These are phyloP conservation scores for Zaprionus kolodkinae DNA, from an alignment of 1,140 invertebrate species.

Conservation along the genomic window DNA sequence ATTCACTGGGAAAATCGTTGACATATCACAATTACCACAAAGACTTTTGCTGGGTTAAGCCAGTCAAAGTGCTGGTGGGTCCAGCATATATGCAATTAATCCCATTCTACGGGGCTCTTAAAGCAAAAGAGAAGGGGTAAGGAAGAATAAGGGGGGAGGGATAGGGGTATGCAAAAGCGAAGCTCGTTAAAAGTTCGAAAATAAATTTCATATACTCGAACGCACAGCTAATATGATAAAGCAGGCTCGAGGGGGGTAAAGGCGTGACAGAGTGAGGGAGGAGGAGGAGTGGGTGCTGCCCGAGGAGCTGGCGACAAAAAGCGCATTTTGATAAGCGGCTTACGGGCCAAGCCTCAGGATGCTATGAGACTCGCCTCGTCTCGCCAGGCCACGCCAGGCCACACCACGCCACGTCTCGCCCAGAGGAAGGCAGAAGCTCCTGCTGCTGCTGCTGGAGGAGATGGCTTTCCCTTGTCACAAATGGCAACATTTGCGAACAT, in stretches of 20 bases:
- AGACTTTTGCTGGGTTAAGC: neutral
- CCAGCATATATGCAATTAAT: slow-evolving; percentile 52
- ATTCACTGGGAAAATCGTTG: neutral
- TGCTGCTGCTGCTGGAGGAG: too few relatives aligned
- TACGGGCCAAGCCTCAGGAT: slow-evolving; percentile 33
- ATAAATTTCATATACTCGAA: slow-evolving; percentile 75
- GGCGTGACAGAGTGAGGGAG: neutral
- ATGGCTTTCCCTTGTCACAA: slow-evolving; percentile 39
- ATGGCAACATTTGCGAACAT: slow-evolving; percentile 54
- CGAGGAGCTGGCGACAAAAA: slow-evolving; percentile 41
- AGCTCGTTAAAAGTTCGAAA: slow-evolving; percentile 74
- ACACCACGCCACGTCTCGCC: neutral
- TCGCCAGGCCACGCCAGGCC: neutral
- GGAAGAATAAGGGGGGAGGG: neutral
- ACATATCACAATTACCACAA: neutral
- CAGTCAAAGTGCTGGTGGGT: neutral
- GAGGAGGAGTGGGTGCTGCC: neutral
- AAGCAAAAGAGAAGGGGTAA: neutral
- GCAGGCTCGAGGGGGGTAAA: neutral
- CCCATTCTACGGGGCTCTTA: neutral
- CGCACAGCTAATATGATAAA: slow-evolving; percentile 66
- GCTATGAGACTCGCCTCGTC: neutral
- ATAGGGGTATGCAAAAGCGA: slow-evolving; percentile 36
- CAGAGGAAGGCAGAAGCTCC: neutral
- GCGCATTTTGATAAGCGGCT: slow-evolving; percentile 74